Evolutionary conservation across 2,888 invertebrate species (phyloP), one percentile per base, ranked within the genome.

Genomic region (Dryobota labecula): DNA sequence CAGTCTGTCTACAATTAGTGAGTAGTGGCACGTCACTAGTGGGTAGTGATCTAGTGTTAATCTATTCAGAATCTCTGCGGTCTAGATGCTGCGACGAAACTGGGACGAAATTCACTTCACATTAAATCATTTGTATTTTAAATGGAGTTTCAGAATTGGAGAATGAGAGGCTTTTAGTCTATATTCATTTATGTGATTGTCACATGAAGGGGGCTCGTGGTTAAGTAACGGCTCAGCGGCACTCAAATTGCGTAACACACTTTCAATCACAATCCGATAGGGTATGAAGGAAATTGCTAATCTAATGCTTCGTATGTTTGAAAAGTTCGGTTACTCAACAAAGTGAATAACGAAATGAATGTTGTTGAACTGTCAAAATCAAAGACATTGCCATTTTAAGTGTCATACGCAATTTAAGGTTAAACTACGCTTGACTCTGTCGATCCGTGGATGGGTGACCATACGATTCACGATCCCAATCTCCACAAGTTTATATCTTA

Each of bases 31-130:
- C 51, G 15, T 13, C 57, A 41, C 45, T 33, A 47, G 75, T 13
- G n/a, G 47, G 33, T 27, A 41, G 67, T 27, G 36, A 54, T 60
- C 45, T n/a, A 56, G 43, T 74, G 30, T 27, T 77, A n/a, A 74
- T 61, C 18, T 57, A 77, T 61, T 70, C 70, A 45, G 45, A 24
- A 30, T 61, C 70, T 38, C 49, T 38, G 43, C 15, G 56, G 43
- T 70, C 49, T 54, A 30, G 70, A 69, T 36, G 20, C 24, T 27
- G 43, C 13, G 24, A 43, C 27, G 30, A 54, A 54, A 70, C 43
- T 38, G 24, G 56, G 30, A 36, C 41, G 15, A 41, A 76, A 57
- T 43, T 56, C 38, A 47, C 27, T 30, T 49, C 13, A 38, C 70
- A 49, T 57, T 38, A 30, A n/a, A 36, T 27, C 47, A 36, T 36